These are phyloP conservation scores for Planococcus citri DNA, from an alignment of 1,140 invertebrate genomes.

Conservation along the genomic window DNA sequence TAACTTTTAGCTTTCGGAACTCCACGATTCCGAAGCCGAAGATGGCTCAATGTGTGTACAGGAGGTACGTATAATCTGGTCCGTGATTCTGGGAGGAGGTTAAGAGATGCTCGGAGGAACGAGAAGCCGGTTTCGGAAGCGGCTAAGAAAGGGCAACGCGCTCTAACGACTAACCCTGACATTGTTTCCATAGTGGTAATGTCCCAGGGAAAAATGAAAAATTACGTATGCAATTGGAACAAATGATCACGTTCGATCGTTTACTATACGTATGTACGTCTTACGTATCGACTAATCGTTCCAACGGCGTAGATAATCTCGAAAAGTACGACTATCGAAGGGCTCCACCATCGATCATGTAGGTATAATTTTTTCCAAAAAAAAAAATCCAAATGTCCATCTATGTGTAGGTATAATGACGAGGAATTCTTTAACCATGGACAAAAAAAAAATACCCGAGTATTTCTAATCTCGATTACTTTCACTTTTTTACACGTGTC, in stretches of 20 bases:
- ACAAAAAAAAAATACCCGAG: too few species aligned
- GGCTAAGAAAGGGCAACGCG: slow-evolving; percentile 16
- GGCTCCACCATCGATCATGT: too few species aligned
- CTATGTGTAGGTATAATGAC: too few species aligned
- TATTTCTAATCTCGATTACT: background rate
- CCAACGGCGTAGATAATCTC: too few species aligned
- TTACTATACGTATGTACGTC: too few species aligned
- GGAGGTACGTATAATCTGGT: slow-evolving; percentile 15
- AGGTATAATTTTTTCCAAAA: too few species aligned
- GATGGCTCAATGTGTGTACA: background rate
- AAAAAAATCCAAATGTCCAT: too few species aligned
- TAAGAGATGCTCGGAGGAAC: slow-evolving; percentile 17
- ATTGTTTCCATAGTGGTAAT: slow-evolving; percentile 18
- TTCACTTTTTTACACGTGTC: background rate
- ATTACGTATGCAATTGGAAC: slow-evolving; percentile 13
- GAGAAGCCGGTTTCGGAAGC: slow-evolving; percentile 19
- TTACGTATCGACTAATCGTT: too few species aligned
- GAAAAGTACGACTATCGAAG: too few species aligned
- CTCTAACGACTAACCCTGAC: slow-evolving; percentile 17
- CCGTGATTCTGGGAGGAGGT: slow-evolving; percentile 1
- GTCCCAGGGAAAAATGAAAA: slow-evolving; percentile 19
- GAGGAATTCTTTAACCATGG: too few species aligned
- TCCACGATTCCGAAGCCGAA: too few species aligned
- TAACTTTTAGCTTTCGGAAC: slow-evolving; percentile 12
- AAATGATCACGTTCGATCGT: background rate